phyloP scores from a whole-genome alignment of 2,113 vertebrate genomes.

The Podilymbus podiceps region DNA sequence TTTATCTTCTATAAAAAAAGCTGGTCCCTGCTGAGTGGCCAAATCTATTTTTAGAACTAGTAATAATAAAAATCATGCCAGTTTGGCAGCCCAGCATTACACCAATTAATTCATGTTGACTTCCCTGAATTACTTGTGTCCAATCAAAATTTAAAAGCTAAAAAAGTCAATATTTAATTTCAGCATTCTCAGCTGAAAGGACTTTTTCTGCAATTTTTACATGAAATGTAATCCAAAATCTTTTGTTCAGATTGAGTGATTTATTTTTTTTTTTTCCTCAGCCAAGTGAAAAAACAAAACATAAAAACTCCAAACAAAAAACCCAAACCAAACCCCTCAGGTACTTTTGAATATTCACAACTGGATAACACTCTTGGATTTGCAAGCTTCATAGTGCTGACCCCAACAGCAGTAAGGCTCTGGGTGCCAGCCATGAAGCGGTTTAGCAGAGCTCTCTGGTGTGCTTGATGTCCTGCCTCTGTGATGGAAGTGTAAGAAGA shows the following conservation, averaged over 20 bases:
- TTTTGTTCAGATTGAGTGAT: not conserved
- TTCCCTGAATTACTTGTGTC: slow-evolving; percentile 26
- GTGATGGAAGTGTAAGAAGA: not conserved
- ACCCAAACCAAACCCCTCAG: not conserved
- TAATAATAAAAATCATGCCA: slow-evolving; percentile 18
- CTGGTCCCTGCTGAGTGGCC: not conserved
- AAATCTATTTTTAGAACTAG: slow-evolving; percentile 23
- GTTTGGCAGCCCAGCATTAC: slow-evolving; percentile 13
- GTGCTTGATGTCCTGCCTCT: not conserved
- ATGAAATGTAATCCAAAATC: slow-evolving; percentile 16
- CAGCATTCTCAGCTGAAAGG: slow-evolving; percentile 20
- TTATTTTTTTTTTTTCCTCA: not conserved
- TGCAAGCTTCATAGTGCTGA: not conserved
- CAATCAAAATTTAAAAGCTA: slow-evolving; percentile 52
- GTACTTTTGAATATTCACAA: not conserved
- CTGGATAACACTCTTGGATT: not conserved
- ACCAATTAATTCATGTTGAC: slow-evolving; percentile 42
- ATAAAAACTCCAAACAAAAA: not conserved
- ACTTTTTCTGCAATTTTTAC: slow-evolving; percentile 24
- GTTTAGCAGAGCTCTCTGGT: not conserved
- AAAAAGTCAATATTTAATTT: slow-evolving; percentile 57
- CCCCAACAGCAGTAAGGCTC: not conserved
- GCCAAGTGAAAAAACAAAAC: not conserved
- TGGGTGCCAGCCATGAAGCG: not conserved
- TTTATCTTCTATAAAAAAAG: not conserved